phyloP scores from a whole-genome alignment of 2,113 vertebrate genomes.

The Copsychus sechellarum region DNA sequence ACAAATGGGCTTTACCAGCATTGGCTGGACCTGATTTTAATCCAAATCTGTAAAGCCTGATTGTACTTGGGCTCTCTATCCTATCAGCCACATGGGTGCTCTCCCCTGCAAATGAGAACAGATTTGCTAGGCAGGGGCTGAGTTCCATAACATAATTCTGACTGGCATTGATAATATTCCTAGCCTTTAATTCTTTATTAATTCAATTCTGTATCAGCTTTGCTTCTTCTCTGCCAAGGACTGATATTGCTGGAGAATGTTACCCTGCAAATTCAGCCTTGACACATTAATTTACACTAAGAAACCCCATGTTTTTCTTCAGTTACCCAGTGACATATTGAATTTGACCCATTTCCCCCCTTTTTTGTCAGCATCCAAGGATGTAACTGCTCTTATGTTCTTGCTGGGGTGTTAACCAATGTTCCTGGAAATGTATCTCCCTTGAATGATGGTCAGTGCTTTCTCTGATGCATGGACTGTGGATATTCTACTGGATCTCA shows the following conservation, averaged over 20 bases:
- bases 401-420: not conserved
- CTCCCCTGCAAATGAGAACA: not conserved
- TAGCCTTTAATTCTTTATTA: slow-evolving; percentile 4
- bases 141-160: not conserved
- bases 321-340: not conserved
- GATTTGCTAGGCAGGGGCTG: not conserved
- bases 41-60: not conserved
- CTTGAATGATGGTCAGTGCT: not conserved
- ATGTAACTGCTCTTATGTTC: not conserved
- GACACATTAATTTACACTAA: not conserved
- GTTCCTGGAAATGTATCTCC: not conserved
- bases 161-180: not conserved
- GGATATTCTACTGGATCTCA: not conserved
- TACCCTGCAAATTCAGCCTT: not conserved
- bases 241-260: not conserved
- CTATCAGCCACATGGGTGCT: not conserved
- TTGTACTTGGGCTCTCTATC: not conserved
- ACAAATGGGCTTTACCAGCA: not conserved
- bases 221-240: not conserved
- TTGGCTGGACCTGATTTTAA: not conserved
- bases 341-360: not conserved
- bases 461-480: not conserved
- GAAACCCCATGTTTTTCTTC: not conserved
- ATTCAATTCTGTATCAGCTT: not conserved
- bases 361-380: not conserved